Percentiles rank a stretch among this genome's conserved stretches.
Conservation (phyloP, 2,113 vertebrate genomes). For the Todiramphus saurophagus region DNA sequence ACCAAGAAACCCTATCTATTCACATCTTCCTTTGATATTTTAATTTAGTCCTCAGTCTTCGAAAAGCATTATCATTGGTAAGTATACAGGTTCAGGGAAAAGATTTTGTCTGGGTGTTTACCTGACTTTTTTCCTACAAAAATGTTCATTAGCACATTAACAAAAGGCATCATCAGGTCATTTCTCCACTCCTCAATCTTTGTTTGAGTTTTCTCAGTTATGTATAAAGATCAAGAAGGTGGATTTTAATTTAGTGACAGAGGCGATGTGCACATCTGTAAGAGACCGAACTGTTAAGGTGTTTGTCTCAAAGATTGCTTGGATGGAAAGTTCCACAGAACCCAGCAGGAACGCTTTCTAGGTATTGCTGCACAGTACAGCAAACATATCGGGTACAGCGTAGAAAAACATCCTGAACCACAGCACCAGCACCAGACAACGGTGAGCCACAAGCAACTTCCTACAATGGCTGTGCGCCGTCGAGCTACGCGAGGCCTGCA, state of each 20-base stretch:
- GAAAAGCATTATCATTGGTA: constrained; percentile 21
- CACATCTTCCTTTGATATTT: constrained; percentile 55
- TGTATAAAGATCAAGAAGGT: constrained; percentile 6
- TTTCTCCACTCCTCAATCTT: background rate
- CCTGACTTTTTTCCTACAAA: background rate
- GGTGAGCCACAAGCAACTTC: too few species aligned
- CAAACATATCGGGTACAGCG: too few species aligned
- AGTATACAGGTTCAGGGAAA: background rate
- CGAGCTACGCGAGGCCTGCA: too few species aligned
- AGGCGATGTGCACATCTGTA: background rate
- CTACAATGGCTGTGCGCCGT: too few species aligned
- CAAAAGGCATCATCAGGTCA: background rate
- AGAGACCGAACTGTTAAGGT: too few species aligned
- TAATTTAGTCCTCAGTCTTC: constrained; percentile 51
- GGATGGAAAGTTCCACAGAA: too few species aligned
- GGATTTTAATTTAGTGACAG: constrained; percentile 7
- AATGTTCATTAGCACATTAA: constrained; percentile 37
- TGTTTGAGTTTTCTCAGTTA: constrained; percentile 10
- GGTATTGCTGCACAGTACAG: too few species aligned
- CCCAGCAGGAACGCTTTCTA: too few species aligned
- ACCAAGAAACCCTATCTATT: constrained; percentile 12
- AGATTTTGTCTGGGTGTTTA: constrained; percentile 6
- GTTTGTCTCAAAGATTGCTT: too few species aligned
- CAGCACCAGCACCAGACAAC: too few species aligned
- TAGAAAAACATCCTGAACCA: too few species aligned